A percentile compares a stretch with the other conserved stretches of the same genome.
These are phyloP conservation scores for Lithophane socia DNA, from an alignment of 2,888 invertebrate genomes.

Conservation along the genomic window DNA sequence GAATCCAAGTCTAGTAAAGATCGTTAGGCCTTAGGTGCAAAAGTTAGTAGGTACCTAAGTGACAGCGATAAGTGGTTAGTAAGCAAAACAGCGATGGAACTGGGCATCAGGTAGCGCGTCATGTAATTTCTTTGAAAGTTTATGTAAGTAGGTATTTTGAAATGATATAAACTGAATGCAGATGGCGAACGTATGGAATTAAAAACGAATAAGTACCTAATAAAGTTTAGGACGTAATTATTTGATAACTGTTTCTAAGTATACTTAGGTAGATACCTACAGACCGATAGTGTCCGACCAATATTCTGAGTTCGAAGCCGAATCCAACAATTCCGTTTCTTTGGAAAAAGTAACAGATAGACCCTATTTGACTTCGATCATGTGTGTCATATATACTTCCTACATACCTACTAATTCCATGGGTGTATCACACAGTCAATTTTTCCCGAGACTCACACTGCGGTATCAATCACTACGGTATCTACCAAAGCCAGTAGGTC, in stretches of 20 bases:
- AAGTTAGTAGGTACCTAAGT: neutral
- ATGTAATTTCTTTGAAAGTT: neutral
- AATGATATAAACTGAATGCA: neutral
- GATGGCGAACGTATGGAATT: neutral
- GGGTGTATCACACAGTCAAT: neutral
- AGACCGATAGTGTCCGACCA: neutral
- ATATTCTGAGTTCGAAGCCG: constrained; percentile 9
- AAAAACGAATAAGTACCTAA: neutral
- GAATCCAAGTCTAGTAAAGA: neutral
- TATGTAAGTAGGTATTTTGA: neutral
- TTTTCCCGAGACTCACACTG: neutral
- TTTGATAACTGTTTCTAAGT: constrained; percentile 43
- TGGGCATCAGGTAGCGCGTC: neutral
- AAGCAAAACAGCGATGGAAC: neutral
- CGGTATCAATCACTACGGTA: neutral
- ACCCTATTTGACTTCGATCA: neutral
- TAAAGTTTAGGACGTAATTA: constrained; percentile 34
- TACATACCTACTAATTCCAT: neutral
- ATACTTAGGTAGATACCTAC: neutral
- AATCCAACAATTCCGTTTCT: neutral
- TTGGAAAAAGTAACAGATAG: neutral
- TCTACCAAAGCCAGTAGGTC: neutral
- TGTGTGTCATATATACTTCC: neutral
- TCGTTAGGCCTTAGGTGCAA: neutral
- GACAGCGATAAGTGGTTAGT: neutral